These are phyloP conservation scores for Antechinus flavipes DNA, from an alignment of 2,113 vertebrate genomes.

Conservation along the genomic window DNA sequence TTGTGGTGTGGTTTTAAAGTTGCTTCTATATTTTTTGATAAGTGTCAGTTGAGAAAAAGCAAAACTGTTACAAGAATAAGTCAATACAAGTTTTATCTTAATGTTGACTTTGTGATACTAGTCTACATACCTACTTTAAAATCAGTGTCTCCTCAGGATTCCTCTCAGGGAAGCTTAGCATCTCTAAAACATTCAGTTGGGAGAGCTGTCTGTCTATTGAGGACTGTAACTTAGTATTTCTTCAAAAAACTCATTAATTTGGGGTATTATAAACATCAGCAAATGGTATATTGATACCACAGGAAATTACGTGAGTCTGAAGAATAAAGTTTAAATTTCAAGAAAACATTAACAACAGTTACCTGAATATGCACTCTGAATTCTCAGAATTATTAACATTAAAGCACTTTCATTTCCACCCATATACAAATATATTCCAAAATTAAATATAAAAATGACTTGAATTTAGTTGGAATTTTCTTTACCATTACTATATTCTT, in stretches of 20 bases:
- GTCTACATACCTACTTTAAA: neutral
- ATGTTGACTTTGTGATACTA: neutral
- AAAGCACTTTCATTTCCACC: neutral
- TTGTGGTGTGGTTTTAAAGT: neutral
- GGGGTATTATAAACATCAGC: neutral
- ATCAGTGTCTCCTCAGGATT: neutral
- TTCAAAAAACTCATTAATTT: neutral
- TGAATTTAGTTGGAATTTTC: neutral
- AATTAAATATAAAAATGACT: constrained; percentile 23
- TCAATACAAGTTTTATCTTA: neutral
- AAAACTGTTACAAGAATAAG: neutral
- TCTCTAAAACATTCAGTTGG: neutral
- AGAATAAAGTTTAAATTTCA: constrained; percentile 30
- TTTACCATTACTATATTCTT: neutral
- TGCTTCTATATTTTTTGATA: neutral
- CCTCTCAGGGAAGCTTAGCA: neutral
- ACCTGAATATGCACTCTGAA: neutral
- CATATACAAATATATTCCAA: neutral
- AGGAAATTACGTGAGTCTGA: constrained; percentile 5
- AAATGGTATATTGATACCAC: neutral
- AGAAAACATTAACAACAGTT: neutral
- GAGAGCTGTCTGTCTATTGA: neutral
- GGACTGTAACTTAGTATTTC: neutral
- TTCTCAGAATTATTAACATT: neutral
- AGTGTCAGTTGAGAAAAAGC: neutral